Evolutionary conservation across 2,888 invertebrate species (phyloP), one percentile per base, ranked within the genome.

Genomic region (Leucania comma): DNA sequence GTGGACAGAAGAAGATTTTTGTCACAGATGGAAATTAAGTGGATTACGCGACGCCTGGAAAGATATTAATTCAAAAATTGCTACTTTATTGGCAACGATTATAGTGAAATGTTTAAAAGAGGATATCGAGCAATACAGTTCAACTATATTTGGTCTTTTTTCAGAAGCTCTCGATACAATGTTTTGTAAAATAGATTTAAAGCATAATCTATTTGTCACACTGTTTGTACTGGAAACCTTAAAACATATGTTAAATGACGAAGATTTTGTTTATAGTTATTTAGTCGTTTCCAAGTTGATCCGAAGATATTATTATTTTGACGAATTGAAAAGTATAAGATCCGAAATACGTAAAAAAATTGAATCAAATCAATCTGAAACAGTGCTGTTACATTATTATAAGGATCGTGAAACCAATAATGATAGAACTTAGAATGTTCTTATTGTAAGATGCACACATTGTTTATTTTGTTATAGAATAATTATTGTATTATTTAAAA

Each of bases 361-460:
- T 22, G 35, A 29, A 20, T 63, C 76, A 22, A 78, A 87, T 81
- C 81, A 83, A 32, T 56, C 59, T 26, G 6, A 32, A 22, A 53
- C 58, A 79, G 81, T 88, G 20, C 81, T 80, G 62, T 78, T 87
- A 72, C 82, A 87, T 80, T 88, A 80, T 64, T 67, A 78, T 60
- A 62, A 74, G 38, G 57, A 68, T 56, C 78, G 78, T 56, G 32
- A 50, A 9, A 67, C 48, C 10, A 59, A 32, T 4, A 38, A 38
- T 38, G 38, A 38, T 38, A 38, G 14, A 14, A 14, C 38, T 38
- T 59, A 48, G n/a, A 48, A 48, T 46, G 9, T 9, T 48, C 46
- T 48, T n/a, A 9, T 48, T n/a, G 20, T 48, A 48, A 9, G 6
- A n/a, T n/a, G 9, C n/a, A 48, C 46, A 48, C 5, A 42, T 42